Base-by-base conservation (phyloP, 2,113 vertebrate genomes). In the Lamprologus lemairii region DNA sequence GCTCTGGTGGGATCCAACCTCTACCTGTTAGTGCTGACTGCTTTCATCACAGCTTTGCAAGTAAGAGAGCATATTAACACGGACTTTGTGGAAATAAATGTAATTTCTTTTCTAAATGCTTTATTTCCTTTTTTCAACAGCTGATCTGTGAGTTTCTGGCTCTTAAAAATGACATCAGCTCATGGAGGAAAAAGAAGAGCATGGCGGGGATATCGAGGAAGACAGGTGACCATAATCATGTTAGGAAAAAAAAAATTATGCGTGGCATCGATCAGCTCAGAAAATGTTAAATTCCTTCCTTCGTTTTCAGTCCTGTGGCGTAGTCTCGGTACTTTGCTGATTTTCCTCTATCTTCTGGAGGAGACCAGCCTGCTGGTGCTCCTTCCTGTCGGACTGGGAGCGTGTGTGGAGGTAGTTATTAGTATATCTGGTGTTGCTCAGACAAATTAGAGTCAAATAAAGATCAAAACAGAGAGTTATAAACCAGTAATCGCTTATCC, bases 111-210 rank as follows among this genome's bases (percentile, higher is more conserved):
- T 51, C 73, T 78, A 78, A 78, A 51, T 51, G 45, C 9, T 53
- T 75, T 0, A 23, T 85, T 63, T 51, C 19, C 3, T 35, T 57
- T 21, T 45, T 51, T 33, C 54, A 73, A 45, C 95, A 99, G 98
- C 97, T 99, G 80, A 97, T 98, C 4, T 99, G 99, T 95, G 98
- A 99, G 91, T 98, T 99, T 80, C 95, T 99, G 95, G 98, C 98
- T 10, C 98, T 99, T 91, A 99, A 99, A 97, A 99, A 99, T 63
- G 98, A 99, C 87, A 97, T 99, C 92, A 97, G 97, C 86, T 98
- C 98, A 40, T 99, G 99, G 99, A 98, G 97, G 91, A 97, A 97
- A 79, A 99, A 98, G 94, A 99, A 97, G 60, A 98, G 94, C 96
- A 98, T 99, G 97, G 97, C 91, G 17, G 99, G 99, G 37, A 98